Evolutionary conservation across 2,113 vertebrate genomes (phyloP).

Genomic region (Hylia prasina): DNA sequence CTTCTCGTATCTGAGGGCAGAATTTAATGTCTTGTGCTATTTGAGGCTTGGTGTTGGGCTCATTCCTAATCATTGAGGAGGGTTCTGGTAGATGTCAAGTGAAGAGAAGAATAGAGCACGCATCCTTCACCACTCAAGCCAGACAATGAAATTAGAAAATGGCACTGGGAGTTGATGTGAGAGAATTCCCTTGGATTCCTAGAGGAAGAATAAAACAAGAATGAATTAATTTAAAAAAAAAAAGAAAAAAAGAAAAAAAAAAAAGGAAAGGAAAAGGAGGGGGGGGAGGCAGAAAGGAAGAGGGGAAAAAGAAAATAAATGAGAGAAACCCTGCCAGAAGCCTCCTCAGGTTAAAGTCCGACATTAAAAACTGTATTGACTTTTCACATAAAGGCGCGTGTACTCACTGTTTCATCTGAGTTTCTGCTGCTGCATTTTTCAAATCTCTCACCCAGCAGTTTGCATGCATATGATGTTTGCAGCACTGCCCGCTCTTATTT

Average conservation of each 20-base stretch:
- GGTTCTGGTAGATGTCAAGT: conserved; percentile 47
- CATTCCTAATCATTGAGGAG: conserved; percentile 33
- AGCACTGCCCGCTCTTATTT: background rate
- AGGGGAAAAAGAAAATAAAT: background rate
- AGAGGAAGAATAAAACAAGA: conserved; percentile 27
- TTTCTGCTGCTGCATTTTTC: conserved; percentile 21
- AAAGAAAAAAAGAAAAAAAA: background rate
- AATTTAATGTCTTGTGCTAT: background rate
- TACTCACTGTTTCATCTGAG: background rate
- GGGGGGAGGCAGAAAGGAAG: background rate
- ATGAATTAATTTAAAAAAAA: background rate
- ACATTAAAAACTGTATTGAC: conserved; percentile 20
- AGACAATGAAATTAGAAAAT: conserved; percentile 47
- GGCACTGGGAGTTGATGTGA: conserved; percentile 6
- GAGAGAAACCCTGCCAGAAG: background rate
- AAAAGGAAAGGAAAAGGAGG: background rate
- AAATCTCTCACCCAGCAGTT: background rate
- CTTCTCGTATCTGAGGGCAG: background rate
- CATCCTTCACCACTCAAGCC: conserved; percentile 22
- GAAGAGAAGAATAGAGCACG: conserved; percentile 33
- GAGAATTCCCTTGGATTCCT: conserved; percentile 43
- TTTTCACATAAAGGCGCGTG: background rate
- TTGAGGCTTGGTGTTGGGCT: conserved; percentile 5
- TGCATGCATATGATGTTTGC: conserved; percentile 9
- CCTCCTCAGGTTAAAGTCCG: background rate